Conservation (phyloP, 2,888 invertebrate genomes). For the Ectemnius continuus region DNA sequence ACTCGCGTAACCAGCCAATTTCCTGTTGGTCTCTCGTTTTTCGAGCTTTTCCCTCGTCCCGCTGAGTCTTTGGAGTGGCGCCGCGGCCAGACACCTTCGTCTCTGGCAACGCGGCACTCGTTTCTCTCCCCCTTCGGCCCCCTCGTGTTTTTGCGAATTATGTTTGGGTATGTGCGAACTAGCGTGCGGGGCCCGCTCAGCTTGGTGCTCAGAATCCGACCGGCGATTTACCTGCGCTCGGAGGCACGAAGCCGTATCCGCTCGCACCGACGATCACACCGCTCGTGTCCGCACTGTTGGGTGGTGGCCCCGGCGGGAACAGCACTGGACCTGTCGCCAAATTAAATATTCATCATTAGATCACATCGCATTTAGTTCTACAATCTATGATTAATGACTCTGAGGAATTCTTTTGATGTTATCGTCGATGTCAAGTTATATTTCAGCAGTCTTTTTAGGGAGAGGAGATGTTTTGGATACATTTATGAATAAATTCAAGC, state of each 20-base stretch:
- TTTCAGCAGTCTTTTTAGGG: neutral
- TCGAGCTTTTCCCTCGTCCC: constrained; percentile 27
- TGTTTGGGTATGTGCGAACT: constrained; percentile 8
- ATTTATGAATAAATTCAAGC: too few relatives aligned
- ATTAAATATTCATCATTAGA: constrained; percentile 2
- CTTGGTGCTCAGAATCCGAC: constrained; percentile 65
- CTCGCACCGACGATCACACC: constrained; percentile 91
- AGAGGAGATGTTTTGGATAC: too few relatives aligned
- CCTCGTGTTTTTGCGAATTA: constrained; percentile 8
- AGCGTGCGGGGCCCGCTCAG: constrained; percentile 8
- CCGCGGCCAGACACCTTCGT: neutral
- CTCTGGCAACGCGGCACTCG: too few relatives aligned
- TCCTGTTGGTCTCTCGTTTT: neutral
- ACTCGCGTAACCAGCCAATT: neutral
- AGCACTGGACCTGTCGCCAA: constrained; percentile 85
- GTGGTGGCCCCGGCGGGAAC: constrained; percentile 85
- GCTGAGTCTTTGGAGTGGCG: constrained; percentile 40
- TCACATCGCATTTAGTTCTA: too few relatives aligned
- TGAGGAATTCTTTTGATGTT: too few relatives aligned
- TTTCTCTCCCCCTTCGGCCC: neutral
- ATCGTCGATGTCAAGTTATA: too few relatives aligned
- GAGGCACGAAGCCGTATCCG: constrained; percentile 91
- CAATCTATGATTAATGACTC: neutral
- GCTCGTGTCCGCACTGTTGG: constrained; percentile 84
- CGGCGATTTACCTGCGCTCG: constrained; percentile 83